Percentiles rank a stretch among this genome's conserved stretches.
Evolutionary conservation across 2,797 vertebrate species (phyloP).

Genomic region (Pitangus sulphuratus): DNA sequence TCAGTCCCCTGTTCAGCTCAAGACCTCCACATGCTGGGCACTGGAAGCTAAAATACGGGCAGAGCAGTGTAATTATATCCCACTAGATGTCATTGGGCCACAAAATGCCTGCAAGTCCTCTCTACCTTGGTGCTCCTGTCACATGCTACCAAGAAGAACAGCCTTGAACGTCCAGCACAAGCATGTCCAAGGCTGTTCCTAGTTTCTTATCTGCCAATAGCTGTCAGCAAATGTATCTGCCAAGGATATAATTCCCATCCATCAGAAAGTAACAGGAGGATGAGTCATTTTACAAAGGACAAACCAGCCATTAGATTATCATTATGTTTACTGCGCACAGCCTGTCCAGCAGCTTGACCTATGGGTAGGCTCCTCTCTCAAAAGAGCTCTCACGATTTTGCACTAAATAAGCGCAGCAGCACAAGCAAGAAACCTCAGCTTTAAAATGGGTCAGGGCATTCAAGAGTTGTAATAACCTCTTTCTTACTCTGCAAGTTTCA

Average conservation of each 20-base stretch:
- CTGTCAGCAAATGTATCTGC: background rate
- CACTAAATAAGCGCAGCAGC: background rate
- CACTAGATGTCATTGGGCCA: background rate
- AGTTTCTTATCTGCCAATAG: background rate
- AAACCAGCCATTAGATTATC: background rate
- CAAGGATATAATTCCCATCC: background rate
- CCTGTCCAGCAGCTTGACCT: background rate
- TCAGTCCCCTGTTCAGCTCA: background rate
- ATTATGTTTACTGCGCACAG: background rate
- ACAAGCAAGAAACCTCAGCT: background rate
- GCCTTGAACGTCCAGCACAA: background rate
- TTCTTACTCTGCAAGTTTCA: background rate
- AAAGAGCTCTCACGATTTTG: background rate
- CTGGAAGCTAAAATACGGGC: background rate
- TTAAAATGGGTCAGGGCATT: background rate
- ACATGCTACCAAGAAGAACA: background rate
- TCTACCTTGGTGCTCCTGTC: background rate
- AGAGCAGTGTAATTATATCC: background rate
- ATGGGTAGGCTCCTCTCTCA: background rate
- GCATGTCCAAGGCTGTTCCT: background rate
- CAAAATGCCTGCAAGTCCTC: background rate
- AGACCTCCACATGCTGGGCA: background rate
- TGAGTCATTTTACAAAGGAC: background rate
- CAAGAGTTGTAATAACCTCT: accelerated
- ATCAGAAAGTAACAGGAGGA: background rate